Evolutionary conservation across 2,888 invertebrate genomes (phyloP).

Genomic region (Noctua pronuba): DNA sequence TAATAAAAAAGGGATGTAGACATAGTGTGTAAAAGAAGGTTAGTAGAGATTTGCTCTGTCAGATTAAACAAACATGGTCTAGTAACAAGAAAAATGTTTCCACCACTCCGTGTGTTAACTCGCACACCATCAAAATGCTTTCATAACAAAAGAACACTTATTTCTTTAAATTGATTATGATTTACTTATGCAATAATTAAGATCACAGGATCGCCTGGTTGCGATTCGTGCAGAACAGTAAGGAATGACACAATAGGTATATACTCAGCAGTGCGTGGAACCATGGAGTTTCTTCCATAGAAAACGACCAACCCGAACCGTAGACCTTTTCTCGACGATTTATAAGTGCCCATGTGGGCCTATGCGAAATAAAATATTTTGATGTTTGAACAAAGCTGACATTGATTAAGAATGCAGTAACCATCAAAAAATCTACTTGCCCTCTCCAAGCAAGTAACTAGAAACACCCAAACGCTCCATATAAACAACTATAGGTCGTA

Average conservation of each 20-base stretch:
- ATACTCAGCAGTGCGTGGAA: not conserved
- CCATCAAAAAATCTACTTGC: not conserved
- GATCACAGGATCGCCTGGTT: not conserved
- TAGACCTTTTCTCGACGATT: too few species aligned
- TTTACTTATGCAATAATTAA: not conserved
- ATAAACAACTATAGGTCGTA: constrained; percentile 61
- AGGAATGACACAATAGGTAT: not conserved
- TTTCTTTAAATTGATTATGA: not conserved
- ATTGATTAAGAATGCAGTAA: not conserved
- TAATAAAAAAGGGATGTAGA: too few species aligned
- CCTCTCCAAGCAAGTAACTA: constrained; percentile 26
- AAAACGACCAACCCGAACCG: too few species aligned
- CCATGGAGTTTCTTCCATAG: not conserved
- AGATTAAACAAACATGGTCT: too few species aligned
- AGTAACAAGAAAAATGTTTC: not conserved
- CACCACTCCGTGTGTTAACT: too few species aligned
- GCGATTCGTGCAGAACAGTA: too few species aligned
- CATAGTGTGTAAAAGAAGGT: too few species aligned
- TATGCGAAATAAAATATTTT: too few species aligned
- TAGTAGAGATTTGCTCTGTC: too few species aligned
- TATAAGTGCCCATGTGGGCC: too few species aligned
- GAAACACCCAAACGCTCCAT: constrained; percentile 31
- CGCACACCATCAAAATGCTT: too few species aligned
- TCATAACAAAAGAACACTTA: too few species aligned
- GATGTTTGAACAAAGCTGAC: not conserved